phyloP scores from a whole-genome alignment of 2,113 vertebrate species.

The Orcinus orca region DNA sequence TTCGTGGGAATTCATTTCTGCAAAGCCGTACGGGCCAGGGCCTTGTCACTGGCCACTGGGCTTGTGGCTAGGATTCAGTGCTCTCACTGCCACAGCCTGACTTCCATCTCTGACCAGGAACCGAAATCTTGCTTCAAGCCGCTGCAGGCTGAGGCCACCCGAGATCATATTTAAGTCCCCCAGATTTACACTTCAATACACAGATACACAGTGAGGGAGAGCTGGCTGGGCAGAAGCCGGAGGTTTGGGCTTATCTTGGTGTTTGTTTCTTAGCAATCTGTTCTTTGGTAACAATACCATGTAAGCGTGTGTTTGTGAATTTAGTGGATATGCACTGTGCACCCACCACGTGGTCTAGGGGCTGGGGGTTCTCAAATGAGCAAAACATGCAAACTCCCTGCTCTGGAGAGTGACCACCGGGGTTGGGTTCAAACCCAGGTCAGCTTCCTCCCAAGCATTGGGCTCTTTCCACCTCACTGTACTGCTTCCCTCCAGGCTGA shows the following conservation, averaged over 20 bases:
- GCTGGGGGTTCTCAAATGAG: not conserved
- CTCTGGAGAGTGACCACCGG: too few relatives aligned
- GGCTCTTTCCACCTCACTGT: not conserved
- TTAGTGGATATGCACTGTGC: not conserved
- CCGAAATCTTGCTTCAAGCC: too few relatives aligned
- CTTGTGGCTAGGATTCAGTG: too few relatives aligned
- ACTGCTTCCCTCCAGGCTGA: not conserved
- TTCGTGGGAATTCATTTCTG: too few relatives aligned
- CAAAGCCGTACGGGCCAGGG: too few relatives aligned
- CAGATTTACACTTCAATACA: not conserved
- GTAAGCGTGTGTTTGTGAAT: accelerated
- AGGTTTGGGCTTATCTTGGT: not conserved
- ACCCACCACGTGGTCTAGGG: accelerated
- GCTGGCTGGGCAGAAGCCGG: not conserved
- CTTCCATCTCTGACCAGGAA: too few relatives aligned
- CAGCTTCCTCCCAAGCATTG: not conserved
- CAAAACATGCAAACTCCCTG: not conserved
- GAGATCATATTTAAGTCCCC: not conserved
- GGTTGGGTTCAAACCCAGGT: not conserved
- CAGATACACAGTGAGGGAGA: not conserved
- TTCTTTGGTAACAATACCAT: not conserved
- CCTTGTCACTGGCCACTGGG: too few relatives aligned
- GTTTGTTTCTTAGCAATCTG: not conserved
- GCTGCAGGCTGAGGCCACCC: too few relatives aligned
- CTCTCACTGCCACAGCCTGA: too few relatives aligned